Base-by-base conservation (phyloP, 1,140 invertebrate genomes). In the Elymnias hypermnestra region DNA sequence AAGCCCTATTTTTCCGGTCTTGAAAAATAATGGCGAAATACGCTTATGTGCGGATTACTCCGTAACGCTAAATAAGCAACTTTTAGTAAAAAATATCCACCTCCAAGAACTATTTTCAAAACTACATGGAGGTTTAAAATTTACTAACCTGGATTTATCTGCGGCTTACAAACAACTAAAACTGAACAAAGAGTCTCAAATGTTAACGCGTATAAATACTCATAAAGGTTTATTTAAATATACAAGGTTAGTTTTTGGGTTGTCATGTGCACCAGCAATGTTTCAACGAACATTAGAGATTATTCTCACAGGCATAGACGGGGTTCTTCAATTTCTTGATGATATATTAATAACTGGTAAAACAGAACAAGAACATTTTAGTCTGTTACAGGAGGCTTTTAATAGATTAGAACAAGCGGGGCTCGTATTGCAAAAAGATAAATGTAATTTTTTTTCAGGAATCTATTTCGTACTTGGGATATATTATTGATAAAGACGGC, bases 1-100 rank as follows among this genome's bases (percentile, higher is more conserved):
- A 7, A 65, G 70, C 0, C 36, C 36, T 1, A 23, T 38, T 6
- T 18, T 38, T 9, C 36, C 36, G 1, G 36, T 38, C 0, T 4
- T 70, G 19, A 86, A 86, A 52, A 46, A 48, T 5, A 55, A 77
- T 47, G 67, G 68, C 3, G 49, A 41, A 1, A 42, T 83, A 19
- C 51, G 81, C 5, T 38, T 87, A 3, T 87, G 64, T 53, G 73
- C 57, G 1, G 78, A 86, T 57, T 85, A 61, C 14, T 66, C 68
- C 28, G 52, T 45, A 15, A 63, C 54, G 22, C 29, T 72, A 8
- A 66, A 62, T 40, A n/a, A n/a, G n/a, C n/a, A n/a, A n/a, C n/a
- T n/a, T n/a, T n/a, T n/a, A n/a, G n/a, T n/a, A n/a, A 66, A 59
- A 47, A 50, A 57, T 10, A 14, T 59, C 8, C 5, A 48, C 5